Base-by-base conservation (phyloP, 2,888 invertebrate genomes). In the Phaedon cochleariae region DNA sequence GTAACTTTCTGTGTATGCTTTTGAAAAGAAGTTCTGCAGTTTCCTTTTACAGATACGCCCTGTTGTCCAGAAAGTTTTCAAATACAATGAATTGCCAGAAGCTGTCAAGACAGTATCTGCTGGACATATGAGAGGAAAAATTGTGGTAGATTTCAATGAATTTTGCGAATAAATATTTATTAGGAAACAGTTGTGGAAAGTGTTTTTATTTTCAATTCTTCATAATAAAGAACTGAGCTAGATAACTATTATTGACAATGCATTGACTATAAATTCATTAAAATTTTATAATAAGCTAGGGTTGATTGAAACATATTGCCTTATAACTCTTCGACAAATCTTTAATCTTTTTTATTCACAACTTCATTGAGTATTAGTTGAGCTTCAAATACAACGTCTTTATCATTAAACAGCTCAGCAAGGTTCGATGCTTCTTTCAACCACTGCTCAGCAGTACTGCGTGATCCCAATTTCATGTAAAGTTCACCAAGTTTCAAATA, bases 81-180 rank as follows among this genome's bases (percentile, higher is more conserved):
- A 84, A 34, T 96, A 95, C 83, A 84, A 87, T 55, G 87, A 92
- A 51, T 81, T 92, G 61, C 90, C 89, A 1, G 85, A 85, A 69
- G 96, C 95, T 2, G 94, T 90, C 79, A 84, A 86, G 76, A 86
- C 85, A 71, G 84, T 91, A 49, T 83, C 84, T 57, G 79, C 82
- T 31, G 93, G 93, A 1, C 90, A 91, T 80, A 85, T 92, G 74
- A 86, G 94, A 76, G 96, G 95, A 69, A 95, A 95, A 87, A 85
- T 93, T 73, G 88, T 95, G 18, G 84, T 92, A 18, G 85, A 87
- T 72, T 83, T 26, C 5, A 18, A 20, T 46, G 7, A 20, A 17
- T 54, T 20, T 54, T 34, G 20, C 18, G 4, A 41, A 41, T 15
- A 17, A 18, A 18, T 46, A 46, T 46, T 46, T 46, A 10, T 10